phyloP scores from a whole-genome alignment of 2,888 invertebrate species.

The Macaria liturata region DNA sequence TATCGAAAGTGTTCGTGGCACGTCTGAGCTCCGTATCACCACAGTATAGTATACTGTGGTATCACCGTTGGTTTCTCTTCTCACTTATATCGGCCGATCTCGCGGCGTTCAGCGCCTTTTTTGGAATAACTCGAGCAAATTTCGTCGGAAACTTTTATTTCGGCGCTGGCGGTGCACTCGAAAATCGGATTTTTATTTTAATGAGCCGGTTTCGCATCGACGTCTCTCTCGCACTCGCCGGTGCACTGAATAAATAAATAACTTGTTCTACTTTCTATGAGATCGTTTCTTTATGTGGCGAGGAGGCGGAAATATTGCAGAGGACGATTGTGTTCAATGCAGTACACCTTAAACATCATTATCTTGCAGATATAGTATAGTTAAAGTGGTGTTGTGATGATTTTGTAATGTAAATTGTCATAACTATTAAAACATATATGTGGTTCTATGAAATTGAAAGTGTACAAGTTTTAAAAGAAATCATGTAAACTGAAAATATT shows the following conservation, averaged over 20 bases:
- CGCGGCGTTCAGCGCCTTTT: constrained; percentile 77
- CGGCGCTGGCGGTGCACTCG: constrained; percentile 71
- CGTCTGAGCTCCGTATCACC: constrained; percentile 34
- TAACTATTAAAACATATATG: no score
- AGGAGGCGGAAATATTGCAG: constrained; percentile 41
- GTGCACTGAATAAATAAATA: constrained; percentile 82
- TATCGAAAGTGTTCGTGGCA: constrained; percentile 53
- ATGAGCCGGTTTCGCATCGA: constrained; percentile 75
- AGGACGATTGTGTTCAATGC: no score
- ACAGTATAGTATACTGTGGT: no score
- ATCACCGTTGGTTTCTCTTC: constrained; percentile 69
- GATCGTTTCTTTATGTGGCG: constrained; percentile 77
- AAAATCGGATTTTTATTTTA: constrained; percentile 81
- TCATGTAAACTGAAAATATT: no score
- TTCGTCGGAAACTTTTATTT: constrained; percentile 78
- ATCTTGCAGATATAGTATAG: no score
- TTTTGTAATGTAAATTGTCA: no score
- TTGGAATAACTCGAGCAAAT: constrained; percentile 82
- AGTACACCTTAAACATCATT: no score
- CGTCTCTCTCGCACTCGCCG: constrained; percentile 72
- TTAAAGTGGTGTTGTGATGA: no score
- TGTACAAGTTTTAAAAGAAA: no score
- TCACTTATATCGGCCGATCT: constrained; percentile 72
- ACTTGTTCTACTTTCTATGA: constrained; percentile 83
- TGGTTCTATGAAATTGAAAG: no score